Base-by-base conservation (phyloP, 2,888 invertebrate genomes). In the Leptogaster cylindrica region DNA sequence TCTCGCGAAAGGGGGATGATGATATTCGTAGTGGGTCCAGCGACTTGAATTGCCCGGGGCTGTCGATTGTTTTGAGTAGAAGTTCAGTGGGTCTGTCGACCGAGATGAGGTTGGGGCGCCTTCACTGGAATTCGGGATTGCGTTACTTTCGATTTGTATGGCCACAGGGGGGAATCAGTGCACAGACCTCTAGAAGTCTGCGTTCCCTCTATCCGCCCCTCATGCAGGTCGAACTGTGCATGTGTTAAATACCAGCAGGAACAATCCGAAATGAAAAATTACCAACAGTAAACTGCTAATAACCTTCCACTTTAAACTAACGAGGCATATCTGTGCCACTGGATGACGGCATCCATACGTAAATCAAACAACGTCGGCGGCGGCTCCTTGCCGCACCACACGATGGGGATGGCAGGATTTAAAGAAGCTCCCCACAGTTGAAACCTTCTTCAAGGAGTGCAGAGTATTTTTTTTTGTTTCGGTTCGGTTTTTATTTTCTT, bases 1-100 rank as follows among this genome's bases (percentile, higher is more conserved):
- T 14, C 3, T 16, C 27, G 52, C 33, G n/a, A 39, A 41, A 8
- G 25, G 36, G 41, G 58, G n/a, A n/a, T n/a, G n/a, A 58, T 58
- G 58, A 58, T 36, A 39, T 36, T 31, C 5, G n/a, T 36, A 12
- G 36, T 36, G 25, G 50, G 55, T 23, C 18, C 7, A 7, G 31
- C 31, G 28, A 28, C 18, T 6, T 10, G 16, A 55, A 16, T 20
- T 33, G 58, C 58, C 39, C 12, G 48, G 65, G 61, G 65, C 65
- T 25, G 46, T 68, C 55, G 28, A 64, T 64, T 63, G 52, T 52
- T 28, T 2, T 16, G n/a, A n/a, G 16, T 3, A 36, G 23, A 58
- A 66, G 66, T 69, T 69, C 66, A 66, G 61, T 66, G 63, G 68
- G 66, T 69, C 66, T 69, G 51, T 61, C 68, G 68, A 68, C 61